These are phyloP conservation scores for Hyperoodon ampullatus DNA, from an alignment of 2,113 vertebrate species.

Conservation along the genomic window DNA sequence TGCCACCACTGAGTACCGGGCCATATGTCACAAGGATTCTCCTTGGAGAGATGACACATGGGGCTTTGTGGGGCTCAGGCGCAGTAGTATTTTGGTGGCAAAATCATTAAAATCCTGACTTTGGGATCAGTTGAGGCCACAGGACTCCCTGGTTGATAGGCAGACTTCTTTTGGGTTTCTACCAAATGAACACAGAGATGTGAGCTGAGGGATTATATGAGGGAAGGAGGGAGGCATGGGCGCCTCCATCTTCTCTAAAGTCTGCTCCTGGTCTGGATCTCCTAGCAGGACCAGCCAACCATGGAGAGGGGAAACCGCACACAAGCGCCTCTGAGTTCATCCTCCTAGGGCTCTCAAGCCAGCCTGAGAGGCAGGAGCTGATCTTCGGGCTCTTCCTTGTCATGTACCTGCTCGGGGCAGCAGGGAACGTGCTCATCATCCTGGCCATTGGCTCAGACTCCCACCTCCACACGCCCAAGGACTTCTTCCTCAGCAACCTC, in stretches of 20 bases:
- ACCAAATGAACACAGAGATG: background rate
- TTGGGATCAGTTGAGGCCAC: background rate
- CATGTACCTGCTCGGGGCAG: background rate
- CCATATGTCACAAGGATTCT: background rate
- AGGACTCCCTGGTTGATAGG: background rate
- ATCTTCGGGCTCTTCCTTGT: constrained; percentile 38
- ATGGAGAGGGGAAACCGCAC: constrained; percentile 1
- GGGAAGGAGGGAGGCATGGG: background rate
- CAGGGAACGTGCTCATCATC: constrained; percentile 54
- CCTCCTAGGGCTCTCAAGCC: constrained; percentile 27
- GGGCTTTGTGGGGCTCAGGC: background rate
- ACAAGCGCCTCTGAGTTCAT: background rate
- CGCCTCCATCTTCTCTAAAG: background rate
- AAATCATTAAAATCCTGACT: background rate
- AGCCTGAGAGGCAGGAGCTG: background rate
- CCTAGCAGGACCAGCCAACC: background rate
- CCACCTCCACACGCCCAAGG: background rate
- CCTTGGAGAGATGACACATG: background rate
- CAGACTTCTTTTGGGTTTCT: background rate
- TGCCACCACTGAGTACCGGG: background rate
- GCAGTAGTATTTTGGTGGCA: background rate
- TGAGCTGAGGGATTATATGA: background rate
- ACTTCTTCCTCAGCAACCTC: constrained; percentile 63
- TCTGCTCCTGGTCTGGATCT: background rate
- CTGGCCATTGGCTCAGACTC: background rate